Base-by-base conservation (phyloP, 2,888 invertebrate genomes). In the Calephelis perditalis region DNA sequence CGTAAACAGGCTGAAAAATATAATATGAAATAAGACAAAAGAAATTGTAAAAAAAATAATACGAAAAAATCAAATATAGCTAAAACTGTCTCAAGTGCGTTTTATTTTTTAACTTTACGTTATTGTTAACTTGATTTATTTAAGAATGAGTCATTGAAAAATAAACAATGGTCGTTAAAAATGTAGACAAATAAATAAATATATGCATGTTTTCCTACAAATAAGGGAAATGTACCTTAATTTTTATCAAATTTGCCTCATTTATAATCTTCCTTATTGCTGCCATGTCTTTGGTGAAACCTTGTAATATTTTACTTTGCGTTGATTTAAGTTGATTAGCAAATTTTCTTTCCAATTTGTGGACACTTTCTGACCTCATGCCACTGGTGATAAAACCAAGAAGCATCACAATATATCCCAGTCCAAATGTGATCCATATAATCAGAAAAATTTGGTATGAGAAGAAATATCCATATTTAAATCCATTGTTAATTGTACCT, bases 321-420 rank as follows among this genome's bases (percentile, higher is more conserved):
- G 96, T 96, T 44, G 93, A 92, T 76, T 95, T 96, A 63, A 96
- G 91, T 75, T 96, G 96, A 65, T 91, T 85, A 0, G 95, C 94
- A 60, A 97, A 86, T 76, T 95, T 94, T 71, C 95, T 95, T 77
- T 97, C 96, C 66, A 96, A 83, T 71, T 92, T 91, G 46, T 93
- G 92, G 60, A 97, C 92, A 70, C 93, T 92, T 76, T 96, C 96
- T 69, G 96, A 96, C 67, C 90, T 76, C 92, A 96, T 92, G 5
- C 94, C 95, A 63, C 94, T 92, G 0, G 96, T 94, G 68, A 97
- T 96, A 74, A 96, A 97, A 1, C 96, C 95, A 70, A 97, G 93
- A 56, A 97, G 93, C 97, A 98, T 98, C 36, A 97, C 94, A 55
- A 97, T 92, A 80, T 98, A 98, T 0, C 97, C 97, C 66, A 98